A percentile compares a stretch with the other conserved stretches of the same genome.
These are phyloP conservation scores for Pangasius sanitwongsei DNA, from an alignment of 2,797 vertebrate genomes.

Conservation along the genomic window DNA sequence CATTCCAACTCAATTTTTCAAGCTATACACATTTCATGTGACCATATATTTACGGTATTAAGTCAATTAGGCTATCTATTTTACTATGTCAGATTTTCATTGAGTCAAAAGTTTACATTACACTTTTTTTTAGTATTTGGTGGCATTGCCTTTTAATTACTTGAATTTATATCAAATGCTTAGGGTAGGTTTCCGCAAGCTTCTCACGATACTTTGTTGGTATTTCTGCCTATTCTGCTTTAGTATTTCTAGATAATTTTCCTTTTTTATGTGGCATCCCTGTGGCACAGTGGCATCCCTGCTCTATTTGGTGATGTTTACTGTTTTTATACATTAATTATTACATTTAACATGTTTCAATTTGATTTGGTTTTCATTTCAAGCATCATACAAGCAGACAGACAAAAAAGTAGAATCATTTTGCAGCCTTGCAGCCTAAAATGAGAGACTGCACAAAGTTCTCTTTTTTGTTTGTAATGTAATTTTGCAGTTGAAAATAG, in stretches of 20 bases:
- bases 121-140: too few species aligned
- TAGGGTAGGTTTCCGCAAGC: neutral
- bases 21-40: too few species aligned
- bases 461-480: neutral
- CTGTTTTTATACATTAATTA: neutral
- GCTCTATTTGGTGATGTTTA: neutral
- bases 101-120: too few species aligned
- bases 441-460: neutral
- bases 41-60: too few species aligned
- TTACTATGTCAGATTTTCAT: too few species aligned
- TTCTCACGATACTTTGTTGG: neutral
- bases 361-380: neutral
- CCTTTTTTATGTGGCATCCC: neutral
- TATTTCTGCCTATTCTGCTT: neutral
- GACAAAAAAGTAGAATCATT: neutral
- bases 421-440: neutral
- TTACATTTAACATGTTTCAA: neutral
- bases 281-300: neutral
- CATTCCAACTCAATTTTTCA: too few species aligned
- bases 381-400: neutral
- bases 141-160: too few species aligned
- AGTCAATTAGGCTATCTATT: too few species aligned
- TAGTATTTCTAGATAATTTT: neutral
- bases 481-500: neutral
- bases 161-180: too few species aligned